These are phyloP conservation scores for Pyrgilauda ruficollis DNA, from an alignment of 2,113 vertebrate species.

Conservation along the genomic window DNA sequence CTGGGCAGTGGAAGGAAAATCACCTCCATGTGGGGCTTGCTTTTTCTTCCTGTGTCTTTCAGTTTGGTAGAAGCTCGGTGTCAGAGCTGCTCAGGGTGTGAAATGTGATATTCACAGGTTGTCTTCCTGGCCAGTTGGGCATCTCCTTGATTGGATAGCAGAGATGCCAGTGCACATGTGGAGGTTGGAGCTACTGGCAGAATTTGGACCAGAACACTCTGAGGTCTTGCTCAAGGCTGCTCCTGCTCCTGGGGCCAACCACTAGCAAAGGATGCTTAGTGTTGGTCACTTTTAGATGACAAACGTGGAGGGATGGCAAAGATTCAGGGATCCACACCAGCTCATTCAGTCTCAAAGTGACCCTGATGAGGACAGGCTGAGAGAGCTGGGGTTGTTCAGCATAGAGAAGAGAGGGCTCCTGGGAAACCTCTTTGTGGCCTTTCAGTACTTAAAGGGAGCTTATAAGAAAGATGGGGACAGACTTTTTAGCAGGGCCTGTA, in stretches of 20 bases:
- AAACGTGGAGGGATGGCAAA: neutral
- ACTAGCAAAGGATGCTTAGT: neutral
- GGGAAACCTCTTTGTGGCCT: neutral
- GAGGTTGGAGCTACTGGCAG: neutral
- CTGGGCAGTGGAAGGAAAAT: neutral
- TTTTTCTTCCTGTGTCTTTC: accelerated
- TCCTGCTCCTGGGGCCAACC: neutral
- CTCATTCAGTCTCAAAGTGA: neutral
- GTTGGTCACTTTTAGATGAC: neutral
- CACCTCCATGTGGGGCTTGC: neutral
- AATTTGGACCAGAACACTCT: neutral
- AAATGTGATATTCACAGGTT: neutral
- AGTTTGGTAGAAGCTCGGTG: neutral
- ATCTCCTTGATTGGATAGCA: neutral
- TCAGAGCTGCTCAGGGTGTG: neutral
- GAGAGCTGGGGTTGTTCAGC: neutral
- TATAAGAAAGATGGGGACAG: neutral
- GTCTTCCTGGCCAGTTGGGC: neutral
- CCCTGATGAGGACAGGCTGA: neutral
- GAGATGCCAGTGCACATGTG: neutral
- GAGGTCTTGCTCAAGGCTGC: neutral
- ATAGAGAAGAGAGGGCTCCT: neutral
- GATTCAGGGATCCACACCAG: neutral
- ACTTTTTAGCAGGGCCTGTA: neutral
- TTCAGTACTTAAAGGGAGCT: neutral